Evolutionary conservation across 2,888 invertebrate species (phyloP).

Genomic region (Bellardia bayeri): DNA sequence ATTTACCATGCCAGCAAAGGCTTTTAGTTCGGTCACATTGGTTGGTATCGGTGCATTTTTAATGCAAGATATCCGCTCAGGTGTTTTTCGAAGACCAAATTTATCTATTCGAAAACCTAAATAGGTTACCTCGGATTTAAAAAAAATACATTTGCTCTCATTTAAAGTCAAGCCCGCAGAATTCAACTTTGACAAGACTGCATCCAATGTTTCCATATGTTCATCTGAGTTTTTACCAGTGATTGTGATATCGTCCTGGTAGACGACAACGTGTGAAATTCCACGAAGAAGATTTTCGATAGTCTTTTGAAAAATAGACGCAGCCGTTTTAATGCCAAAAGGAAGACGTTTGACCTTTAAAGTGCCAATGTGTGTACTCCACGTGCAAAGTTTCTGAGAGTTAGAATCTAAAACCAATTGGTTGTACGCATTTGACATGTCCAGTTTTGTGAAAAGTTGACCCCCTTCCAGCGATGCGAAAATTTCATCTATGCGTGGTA

Average conservation of each 20-base stretch:
- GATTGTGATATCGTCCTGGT: too few species aligned
- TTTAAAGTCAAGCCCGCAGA: slow-evolving; percentile 41
- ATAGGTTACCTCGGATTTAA: slow-evolving; percentile 51
- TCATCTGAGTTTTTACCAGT: not conserved
- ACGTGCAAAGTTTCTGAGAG: too few species aligned
- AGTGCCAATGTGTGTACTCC: too few species aligned
- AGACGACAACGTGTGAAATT: too few species aligned
- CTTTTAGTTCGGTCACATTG: slow-evolving; percentile 44
- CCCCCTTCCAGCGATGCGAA: too few species aligned
- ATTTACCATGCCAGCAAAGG: slow-evolving; percentile 45
- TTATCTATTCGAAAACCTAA: slow-evolving; percentile 51
- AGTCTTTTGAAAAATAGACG: slow-evolving; percentile 33
- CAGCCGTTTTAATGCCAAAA: slow-evolving; percentile 28
- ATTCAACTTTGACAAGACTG: slow-evolving; percentile 45
- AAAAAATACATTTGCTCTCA: slow-evolving; percentile 63
- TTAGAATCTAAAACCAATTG: too few species aligned
- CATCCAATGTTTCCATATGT: slow-evolving; percentile 51
- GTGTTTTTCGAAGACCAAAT: slow-evolving; percentile 40
- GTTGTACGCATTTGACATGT: too few species aligned
- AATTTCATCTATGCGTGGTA: not conserved
- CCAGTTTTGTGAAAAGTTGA: too few species aligned
- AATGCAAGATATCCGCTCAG: slow-evolving; percentile 18
- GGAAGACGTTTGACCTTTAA: slow-evolving; percentile 29
- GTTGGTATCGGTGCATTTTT: slow-evolving; percentile 38
- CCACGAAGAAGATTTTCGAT: not conserved